These are phyloP conservation scores for Manis javanica DNA, from an alignment of 2,797 vertebrate species.

Conservation along the genomic window DNA sequence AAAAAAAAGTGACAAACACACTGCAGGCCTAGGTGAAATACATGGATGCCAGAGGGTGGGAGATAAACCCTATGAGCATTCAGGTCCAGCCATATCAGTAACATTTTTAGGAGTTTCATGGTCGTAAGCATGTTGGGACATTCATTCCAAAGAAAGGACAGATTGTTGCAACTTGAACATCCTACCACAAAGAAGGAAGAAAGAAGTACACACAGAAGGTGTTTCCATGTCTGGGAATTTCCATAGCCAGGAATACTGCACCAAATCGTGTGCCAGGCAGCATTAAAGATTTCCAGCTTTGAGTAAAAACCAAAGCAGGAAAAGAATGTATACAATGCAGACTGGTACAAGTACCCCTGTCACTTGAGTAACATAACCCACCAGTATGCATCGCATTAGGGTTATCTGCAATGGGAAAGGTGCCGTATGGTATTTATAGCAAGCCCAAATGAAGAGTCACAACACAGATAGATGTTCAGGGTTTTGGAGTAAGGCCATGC, in stretches of 20 bases:
- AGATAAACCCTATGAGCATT: not conserved
- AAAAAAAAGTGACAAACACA: not conserved
- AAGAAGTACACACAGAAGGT: not conserved
- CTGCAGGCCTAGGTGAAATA: not conserved
- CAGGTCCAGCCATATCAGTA: not conserved
- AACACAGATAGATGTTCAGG: not conserved
- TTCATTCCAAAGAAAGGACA: not conserved
- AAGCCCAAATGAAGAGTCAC: not conserved
- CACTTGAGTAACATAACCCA: not conserved
- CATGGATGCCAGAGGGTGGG: not conserved
- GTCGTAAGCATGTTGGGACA: not conserved
- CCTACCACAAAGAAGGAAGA: not conserved
- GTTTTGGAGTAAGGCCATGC: not conserved
- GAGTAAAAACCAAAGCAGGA: constrained; percentile 8
- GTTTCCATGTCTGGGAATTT: not conserved
- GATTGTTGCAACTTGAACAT: not conserved
- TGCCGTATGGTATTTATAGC: not conserved
- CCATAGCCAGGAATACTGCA: not conserved
- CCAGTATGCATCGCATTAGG: not conserved
- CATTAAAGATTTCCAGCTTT: not conserved
- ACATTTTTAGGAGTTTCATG: not conserved
- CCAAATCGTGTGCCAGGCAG: not conserved
- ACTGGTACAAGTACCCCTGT: not conserved
- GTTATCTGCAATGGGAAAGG: not conserved
- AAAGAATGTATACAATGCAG: not conserved